phyloP scores from a whole-genome alignment of 2,888 invertebrate species.

The Poecilobothrus nobilitatus region DNA sequence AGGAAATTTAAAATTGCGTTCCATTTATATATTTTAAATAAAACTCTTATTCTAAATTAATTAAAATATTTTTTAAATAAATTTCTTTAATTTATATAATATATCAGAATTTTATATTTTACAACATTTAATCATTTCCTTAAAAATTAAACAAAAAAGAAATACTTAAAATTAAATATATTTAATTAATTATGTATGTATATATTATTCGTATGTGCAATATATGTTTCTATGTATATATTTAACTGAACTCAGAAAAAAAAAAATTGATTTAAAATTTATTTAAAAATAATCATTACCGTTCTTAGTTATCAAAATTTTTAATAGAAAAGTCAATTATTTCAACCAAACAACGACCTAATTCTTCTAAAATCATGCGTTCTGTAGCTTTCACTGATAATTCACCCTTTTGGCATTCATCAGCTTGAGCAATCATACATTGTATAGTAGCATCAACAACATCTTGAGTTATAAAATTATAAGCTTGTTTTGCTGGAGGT shows the following conservation, averaged over 20 bases:
- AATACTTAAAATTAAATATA: background rate
- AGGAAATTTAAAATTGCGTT: too few species aligned
- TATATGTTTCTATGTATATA: too few species aligned
- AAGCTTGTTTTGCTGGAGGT: constrained; percentile 58
- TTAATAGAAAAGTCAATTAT: constrained; percentile 66
- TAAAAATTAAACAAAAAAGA: background rate
- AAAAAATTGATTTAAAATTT: too few species aligned
- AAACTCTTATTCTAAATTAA: too few species aligned
- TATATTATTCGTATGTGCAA: too few species aligned
- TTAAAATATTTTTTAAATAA: too few species aligned
- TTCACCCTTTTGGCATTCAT: constrained; percentile 68
- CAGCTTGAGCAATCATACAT: constrained; percentile 90
- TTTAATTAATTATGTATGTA: too few species aligned
- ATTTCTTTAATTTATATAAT: too few species aligned
- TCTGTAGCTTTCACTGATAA: constrained; percentile 56
- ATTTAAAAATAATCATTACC: too few species aligned
- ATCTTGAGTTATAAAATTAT: constrained; percentile 86
- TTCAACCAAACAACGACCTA: constrained; percentile 87
- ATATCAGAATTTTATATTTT: too few species aligned
- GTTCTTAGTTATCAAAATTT: constrained; percentile 31
- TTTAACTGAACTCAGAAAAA: too few species aligned
- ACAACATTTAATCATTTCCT: background rate
- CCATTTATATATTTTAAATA: too few species aligned
- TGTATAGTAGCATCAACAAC: constrained; percentile 94
- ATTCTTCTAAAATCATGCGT: constrained; percentile 77